Evolutionary conservation across 2,888 invertebrate genomes (phyloP).

Genomic region (Gymnoscelis rufifasciata): DNA sequence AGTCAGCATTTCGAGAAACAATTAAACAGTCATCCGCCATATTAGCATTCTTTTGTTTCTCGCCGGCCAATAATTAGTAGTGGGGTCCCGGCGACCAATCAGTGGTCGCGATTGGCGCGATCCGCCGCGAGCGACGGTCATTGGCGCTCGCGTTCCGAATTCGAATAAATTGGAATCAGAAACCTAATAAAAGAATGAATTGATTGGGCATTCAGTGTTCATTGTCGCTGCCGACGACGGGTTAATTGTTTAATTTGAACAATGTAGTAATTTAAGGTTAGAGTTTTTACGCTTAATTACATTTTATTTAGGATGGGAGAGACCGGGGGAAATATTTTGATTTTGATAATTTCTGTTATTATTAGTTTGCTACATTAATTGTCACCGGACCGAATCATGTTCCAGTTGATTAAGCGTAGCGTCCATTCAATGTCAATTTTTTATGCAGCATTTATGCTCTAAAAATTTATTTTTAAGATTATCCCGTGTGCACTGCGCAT

Average conservation of each 20-base stretch:
- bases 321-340: too few species aligned
- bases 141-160: slow-evolving; percentile 45
- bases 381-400: too few species aligned
- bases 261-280: slow-evolving; percentile 6
- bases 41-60: slow-evolving; percentile 57
- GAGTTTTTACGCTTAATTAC: too few species aligned
- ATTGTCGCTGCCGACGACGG: slow-evolving; percentile 12
- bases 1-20: slow-evolving; percentile 46
- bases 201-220: slow-evolving; percentile 48
- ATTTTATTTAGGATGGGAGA: too few species aligned
- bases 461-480: too few species aligned
- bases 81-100: slow-evolving; percentile 53
- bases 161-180: slow-evolving; percentile 38
- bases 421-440: too few species aligned
- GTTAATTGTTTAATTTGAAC: slow-evolving; percentile 25
- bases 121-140: slow-evolving; percentile 40
- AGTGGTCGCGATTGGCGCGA: slow-evolving; percentile 35
- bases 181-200: slow-evolving; percentile 56
- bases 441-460: too few species aligned
- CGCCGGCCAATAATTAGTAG: slow-evolving; percentile 62
- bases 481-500: too few species aligned
- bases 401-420: too few species aligned
- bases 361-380: too few species aligned
- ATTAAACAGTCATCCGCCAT: slow-evolving; percentile 51
- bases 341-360: too few species aligned